A percentile compares a stretch with the other conserved stretches of the same genome.
Evolutionary conservation across 1,140 invertebrate genomes (phyloP).

Genomic region (Bombus superbus): DNA sequence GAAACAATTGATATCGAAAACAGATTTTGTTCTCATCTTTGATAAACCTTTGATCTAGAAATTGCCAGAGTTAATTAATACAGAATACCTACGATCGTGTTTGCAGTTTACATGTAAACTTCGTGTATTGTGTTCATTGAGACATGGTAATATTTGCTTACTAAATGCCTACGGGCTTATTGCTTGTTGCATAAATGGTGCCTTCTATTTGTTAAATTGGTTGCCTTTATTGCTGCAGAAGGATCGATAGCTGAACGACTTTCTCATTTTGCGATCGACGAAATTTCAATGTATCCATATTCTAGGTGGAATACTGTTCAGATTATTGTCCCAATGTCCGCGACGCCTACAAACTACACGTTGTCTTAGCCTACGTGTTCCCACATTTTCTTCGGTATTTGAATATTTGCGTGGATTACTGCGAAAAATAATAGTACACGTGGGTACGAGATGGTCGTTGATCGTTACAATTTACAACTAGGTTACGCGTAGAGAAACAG

Average conservation of each 20-base stretch:
- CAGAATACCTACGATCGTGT: too few species aligned
- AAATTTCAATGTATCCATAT: neutral
- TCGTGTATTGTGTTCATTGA: neutral
- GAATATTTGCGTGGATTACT: too few species aligned
- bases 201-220: neutral
- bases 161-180: neutral
- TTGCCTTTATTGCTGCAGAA: neutral
- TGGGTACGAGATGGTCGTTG: too few species aligned
- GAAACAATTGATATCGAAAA: neutral
- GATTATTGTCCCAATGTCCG: too few species aligned
- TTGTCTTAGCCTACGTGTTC: too few species aligned
- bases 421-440: too few species aligned
- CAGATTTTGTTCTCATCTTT: neutral
- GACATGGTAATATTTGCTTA: neutral
- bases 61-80: neutral
- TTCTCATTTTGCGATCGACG: neutral
- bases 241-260: too few species aligned
- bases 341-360: too few species aligned
- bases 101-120: neutral
- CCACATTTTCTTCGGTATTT: too few species aligned
- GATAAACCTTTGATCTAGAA: neutral
- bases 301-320: too few species aligned
- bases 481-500: neutral
- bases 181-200: neutral
- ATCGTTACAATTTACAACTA: too few species aligned